phyloP scores from a whole-genome alignment of 2,797 vertebrate species.

The Amphiprion clarkii region DNA sequence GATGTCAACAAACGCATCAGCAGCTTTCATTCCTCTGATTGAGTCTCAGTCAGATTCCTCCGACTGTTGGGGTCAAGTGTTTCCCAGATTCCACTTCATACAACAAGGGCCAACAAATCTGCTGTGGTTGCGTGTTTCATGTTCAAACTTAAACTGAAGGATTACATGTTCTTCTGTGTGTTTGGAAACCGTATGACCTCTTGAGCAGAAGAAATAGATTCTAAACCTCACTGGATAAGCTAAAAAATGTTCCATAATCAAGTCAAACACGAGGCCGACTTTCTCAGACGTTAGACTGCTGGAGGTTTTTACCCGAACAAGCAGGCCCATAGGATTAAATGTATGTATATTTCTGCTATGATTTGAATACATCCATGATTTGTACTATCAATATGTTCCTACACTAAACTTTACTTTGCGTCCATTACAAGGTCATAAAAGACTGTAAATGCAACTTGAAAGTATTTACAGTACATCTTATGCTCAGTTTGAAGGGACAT shows the following conservation, averaged over 20 bases:
- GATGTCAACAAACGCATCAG: background rate
- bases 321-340: background rate
- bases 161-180: constrained; percentile 38
- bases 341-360: background rate
- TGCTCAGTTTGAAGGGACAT: background rate
- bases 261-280: background rate
- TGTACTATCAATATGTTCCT: background rate
- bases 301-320: background rate
- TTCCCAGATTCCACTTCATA: constrained; percentile 31
- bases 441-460: background rate
- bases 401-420: background rate
- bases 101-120: constrained; percentile 1
- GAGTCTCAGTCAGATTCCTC: background rate
- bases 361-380: too few relatives aligned
- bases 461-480: background rate
- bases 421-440: background rate
- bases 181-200: constrained; percentile 48
- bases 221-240: background rate
- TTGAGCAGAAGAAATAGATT: constrained; percentile 22
- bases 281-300: background rate
- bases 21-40: background rate
- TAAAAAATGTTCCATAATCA: background rate
- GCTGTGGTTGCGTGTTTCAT: constrained; percentile 1
- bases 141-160: constrained; percentile 25
- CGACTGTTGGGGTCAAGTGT: constrained; percentile 1